Conservation (phyloP, 92 coral and sea anemone genomes). For the Anthopleura xanthogrammica region DNA sequence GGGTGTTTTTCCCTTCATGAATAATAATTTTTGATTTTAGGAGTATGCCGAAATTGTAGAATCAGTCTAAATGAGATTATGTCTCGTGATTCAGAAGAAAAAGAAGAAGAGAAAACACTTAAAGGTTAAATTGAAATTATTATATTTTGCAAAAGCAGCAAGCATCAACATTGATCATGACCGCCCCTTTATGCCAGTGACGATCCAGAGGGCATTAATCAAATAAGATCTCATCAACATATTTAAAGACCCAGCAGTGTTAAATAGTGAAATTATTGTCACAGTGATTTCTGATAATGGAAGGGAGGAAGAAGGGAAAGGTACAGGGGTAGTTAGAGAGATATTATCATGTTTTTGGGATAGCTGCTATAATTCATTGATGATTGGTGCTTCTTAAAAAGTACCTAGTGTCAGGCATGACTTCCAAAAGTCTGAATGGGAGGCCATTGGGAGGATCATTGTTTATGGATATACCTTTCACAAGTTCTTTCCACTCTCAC, state of each 20-base stretch:
- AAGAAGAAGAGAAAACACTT: background rate
- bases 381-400: slow-evolving; percentile 20
- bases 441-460: slow-evolving; percentile 27
- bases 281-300: background rate
- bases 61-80: background rate
- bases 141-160: too few relatives aligned
- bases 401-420: slow-evolving; percentile 27
- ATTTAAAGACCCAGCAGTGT: background rate
- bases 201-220: too few relatives aligned
- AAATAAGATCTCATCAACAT: too few relatives aligned
- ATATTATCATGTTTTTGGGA: slow-evolving; percentile 21
- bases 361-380: slow-evolving; percentile 12
- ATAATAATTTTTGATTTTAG: background rate
- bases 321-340: slow-evolving; percentile 23
- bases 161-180: too few relatives aligned
- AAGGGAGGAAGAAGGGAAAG: background rate
- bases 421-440: slow-evolving; percentile 19
- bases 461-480: slow-evolving; percentile 21
- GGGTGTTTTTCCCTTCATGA: too few relatives aligned
- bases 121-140: too few relatives aligned
- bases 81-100: background rate
- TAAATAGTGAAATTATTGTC: background rate
- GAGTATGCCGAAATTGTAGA: background rate
- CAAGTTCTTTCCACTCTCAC: slow-evolving; percentile 11
- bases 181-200: too few relatives aligned